These are phyloP conservation scores for Biston stratarius DNA, from an alignment of 2,888 invertebrate genomes.

Conservation along the genomic window DNA sequence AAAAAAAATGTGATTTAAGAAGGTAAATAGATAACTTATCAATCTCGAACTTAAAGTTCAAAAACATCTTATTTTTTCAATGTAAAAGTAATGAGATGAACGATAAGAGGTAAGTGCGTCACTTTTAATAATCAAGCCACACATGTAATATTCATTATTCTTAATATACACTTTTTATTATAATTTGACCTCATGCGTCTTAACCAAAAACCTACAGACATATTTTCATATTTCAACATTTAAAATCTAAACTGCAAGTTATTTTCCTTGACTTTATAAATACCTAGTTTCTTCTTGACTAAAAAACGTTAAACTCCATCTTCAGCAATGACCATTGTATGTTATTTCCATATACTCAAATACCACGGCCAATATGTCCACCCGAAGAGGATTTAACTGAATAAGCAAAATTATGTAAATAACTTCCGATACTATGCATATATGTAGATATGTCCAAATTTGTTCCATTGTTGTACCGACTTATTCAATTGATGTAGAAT, in stretches of 20 bases:
- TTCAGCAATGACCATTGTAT: constrained; percentile 1
- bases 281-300: too few relatives aligned
- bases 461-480: neutral
- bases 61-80: too few relatives aligned
- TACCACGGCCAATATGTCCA: constrained; percentile 5
- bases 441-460: constrained; percentile 9
- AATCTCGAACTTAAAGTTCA: neutral
- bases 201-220: neutral
- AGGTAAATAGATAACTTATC: too few relatives aligned
- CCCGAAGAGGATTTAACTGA: neutral
- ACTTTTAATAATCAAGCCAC: neutral
- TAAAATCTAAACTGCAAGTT: neutral
- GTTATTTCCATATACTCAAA: constrained; percentile 2
- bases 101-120: neutral
- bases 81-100: too few relatives aligned
- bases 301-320: neutral
- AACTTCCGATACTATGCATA: constrained; percentile 9
- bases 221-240: neutral
- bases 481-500: neutral
- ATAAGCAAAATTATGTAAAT: constrained; percentile 8
- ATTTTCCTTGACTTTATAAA: neutral
- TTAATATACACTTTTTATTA: constrained; percentile 1
- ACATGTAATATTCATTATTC: neutral
- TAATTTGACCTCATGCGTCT: neutral
- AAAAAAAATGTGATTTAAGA: too few relatives aligned